phyloP scores from a whole-genome alignment of 2,797 vertebrate species.

The Psittacula derbiana region DNA sequence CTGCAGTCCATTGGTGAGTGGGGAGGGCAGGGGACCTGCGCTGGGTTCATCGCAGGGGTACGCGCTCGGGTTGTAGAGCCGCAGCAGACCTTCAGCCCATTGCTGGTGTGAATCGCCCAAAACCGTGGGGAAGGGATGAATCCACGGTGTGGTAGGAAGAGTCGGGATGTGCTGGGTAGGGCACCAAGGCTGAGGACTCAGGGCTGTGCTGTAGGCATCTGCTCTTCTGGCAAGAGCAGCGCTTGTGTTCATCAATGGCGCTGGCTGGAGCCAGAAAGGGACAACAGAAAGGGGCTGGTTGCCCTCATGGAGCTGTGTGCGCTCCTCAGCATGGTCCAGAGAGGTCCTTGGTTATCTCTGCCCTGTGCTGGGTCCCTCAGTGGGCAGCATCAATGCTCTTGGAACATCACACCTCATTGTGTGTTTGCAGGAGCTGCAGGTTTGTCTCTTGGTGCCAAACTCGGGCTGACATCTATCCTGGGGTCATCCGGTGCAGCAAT shows the following conservation, averaged over 20 bases:
- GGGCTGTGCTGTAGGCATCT: neutral
- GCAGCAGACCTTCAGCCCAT: neutral
- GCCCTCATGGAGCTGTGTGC: neutral
- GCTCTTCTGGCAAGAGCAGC: neutral
- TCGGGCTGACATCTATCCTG: fast-evolving
- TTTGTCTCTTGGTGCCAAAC: fast-evolving
- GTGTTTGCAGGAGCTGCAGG: neutral
- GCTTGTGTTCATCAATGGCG: fast-evolving
- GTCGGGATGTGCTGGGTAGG: neutral
- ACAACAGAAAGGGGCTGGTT: neutral
- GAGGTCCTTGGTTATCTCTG: neutral
- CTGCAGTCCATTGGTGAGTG: neutral
- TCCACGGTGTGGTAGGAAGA: fast-evolving
- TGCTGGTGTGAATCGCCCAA: fast-evolving
- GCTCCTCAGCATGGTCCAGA: fast-evolving
- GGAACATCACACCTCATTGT: fast-evolving
- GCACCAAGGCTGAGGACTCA: neutral
- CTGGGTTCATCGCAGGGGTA: fast-evolving
- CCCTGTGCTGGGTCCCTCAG: fast-evolving
- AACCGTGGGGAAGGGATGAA: neutral
- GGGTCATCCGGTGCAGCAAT: fast-evolving
- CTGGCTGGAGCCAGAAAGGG: neutral
- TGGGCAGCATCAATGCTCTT: fast-evolving
- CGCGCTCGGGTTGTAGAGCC: fast-evolving
- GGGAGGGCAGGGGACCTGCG: neutral